Evolutionary conservation across 2,888 invertebrate species (phyloP), one percentile per base, ranked within the genome.

Genomic region (Cylindroiulus punctatus): DNA sequence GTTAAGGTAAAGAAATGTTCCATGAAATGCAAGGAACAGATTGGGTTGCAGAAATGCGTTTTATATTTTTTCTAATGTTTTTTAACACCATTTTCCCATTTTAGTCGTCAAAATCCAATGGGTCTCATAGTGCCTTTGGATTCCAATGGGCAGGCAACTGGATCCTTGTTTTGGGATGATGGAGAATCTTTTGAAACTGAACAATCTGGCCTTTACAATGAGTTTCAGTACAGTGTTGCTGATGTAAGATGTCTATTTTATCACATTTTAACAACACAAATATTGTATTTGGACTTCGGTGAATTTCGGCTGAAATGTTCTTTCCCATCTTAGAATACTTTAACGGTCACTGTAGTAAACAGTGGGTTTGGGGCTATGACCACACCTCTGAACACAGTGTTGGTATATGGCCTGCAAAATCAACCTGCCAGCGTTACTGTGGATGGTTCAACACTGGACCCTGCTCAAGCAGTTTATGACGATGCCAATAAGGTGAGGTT

Each of bases 121-220:
- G 89, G 90, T n/a, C 88, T 90, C 82, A 89, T 90, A 82, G 88
- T 90, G 40, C 89, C 90, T 32, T 87, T 89, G 22, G 88, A 89
- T 86, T 88, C 88, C 12, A 84, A 87, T 36, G 88, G 87, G 30
- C 81, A 81, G 10, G 89, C 90, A 22, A 57, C 47, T 8, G 90
- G 90, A 32, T 65, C 87, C 30, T 88, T 90, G 0, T 90, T 89
- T 87, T 89, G 89, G 88, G 90, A 90, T 87, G 90, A 90, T 87
- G 90, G 90, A 52, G 88, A 89, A 30, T 88, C 89, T 8, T 52
- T 40, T 30, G 85, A 85, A 17, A 65, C 84, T 36, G 84, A 76
- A 4, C 17, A 65, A n/a, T 10, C 65, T n/a, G 84, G 84, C 4
- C 30, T 26, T 17, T 84, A 85, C 30, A 84, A 86, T 32, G 30